Percentiles rank a stretch among this genome's conserved stretches.
Conservation (phyloP, 35 echinoderm and acorn worm genomes). For the Hemicentrotus pulcherrimus region DNA sequence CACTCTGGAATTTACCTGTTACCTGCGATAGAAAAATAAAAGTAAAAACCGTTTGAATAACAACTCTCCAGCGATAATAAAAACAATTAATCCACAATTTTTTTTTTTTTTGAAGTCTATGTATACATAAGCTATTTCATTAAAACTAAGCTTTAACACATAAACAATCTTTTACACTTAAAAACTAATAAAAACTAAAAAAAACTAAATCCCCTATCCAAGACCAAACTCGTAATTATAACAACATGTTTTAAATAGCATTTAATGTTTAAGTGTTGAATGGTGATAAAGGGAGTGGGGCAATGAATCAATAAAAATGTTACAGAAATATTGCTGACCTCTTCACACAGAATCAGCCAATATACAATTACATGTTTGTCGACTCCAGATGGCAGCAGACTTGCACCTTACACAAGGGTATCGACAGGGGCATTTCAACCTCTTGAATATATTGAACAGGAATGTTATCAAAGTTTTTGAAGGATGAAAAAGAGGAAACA, state of each 20-base stretch:
- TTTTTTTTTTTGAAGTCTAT: no score
- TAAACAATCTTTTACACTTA: no score
- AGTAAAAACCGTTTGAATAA: background rate
- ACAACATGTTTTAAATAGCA: no score
- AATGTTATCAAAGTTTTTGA: no score
- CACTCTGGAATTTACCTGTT: constrained; percentile 97
- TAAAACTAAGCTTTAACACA: no score
- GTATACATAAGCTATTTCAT: no score
- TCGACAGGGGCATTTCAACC: no score
- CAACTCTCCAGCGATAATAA: background rate
- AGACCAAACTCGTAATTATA: no score
- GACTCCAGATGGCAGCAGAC: background rate
- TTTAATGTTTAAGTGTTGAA: background rate
- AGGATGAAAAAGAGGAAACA: no score
- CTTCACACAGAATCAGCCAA: background rate
- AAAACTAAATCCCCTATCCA: no score
- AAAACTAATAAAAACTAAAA: no score
- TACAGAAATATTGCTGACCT: background rate
- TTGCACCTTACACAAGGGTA: background rate
- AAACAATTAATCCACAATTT: background rate
- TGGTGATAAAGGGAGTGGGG: background rate
- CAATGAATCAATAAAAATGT: background rate
- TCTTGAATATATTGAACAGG: no score
- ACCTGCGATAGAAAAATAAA: constrained; percentile 68
- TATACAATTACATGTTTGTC: background rate